Evolutionary conservation across 2,888 invertebrate genomes (phyloP).

Genomic region (Halictus ligatus): DNA sequence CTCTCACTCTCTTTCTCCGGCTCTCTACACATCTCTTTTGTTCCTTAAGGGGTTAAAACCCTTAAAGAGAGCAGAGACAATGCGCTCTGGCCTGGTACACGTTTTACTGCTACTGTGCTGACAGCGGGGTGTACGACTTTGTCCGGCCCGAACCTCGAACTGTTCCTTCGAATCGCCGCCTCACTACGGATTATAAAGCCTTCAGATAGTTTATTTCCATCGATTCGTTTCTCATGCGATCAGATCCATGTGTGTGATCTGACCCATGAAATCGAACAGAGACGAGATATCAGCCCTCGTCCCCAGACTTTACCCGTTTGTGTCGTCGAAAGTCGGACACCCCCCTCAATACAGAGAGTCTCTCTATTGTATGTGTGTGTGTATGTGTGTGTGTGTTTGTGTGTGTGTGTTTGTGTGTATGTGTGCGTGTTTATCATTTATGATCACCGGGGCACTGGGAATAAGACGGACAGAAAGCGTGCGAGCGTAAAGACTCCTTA

Average conservation of each 20-base stretch:
- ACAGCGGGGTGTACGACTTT: conserved; percentile 63
- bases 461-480: conserved; percentile 72
- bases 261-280: conserved; percentile 5
- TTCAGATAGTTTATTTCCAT: conserved; percentile 11
- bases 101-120: conserved; percentile 58
- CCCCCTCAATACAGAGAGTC: conserved; percentile 68
- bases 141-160: not conserved
- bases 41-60: conserved; percentile 37
- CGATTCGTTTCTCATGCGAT: not conserved
- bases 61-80: conserved; percentile 73
- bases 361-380: not conserved
- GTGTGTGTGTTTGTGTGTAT: too few relatives aligned
- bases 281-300: not conserved
- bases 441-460: conserved; percentile 70
- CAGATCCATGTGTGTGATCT: not conserved
- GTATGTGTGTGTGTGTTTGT: not conserved
- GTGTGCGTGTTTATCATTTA: not conserved
- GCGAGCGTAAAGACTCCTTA: conserved; percentile 80
- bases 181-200: conserved; percentile 18
- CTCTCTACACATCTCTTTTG: conserved; percentile 13
- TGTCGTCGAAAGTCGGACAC: conserved; percentile 62
- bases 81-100: conserved; percentile 80
- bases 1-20: not conserved
- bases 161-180: conserved; percentile 7
- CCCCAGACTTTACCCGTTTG: not conserved